These are phyloP conservation scores for Nematolebias whitei DNA, from an alignment of 2,113 vertebrate genomes.

Conservation along the genomic window DNA sequence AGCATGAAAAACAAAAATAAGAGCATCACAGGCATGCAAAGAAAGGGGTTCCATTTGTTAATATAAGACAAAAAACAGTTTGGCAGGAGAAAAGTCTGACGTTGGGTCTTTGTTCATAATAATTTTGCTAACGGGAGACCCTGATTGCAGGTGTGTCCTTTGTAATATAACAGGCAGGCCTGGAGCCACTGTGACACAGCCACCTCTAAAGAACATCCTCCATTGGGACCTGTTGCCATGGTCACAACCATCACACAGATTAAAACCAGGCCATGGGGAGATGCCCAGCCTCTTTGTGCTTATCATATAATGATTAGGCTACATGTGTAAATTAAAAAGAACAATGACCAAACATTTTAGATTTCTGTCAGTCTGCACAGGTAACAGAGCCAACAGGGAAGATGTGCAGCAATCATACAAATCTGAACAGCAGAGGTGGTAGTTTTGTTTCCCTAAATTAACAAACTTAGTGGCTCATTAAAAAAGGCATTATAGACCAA, in stretches of 20 bases:
- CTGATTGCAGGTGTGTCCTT: slow-evolving; percentile 17
- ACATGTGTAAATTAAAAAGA: slow-evolving; percentile 3
- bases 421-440: neutral
- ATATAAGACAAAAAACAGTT: neutral
- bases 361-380: slow-evolving; percentile 45
- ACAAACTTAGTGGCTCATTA: neutral
- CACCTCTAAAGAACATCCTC: slow-evolving; percentile 45
- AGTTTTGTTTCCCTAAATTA: neutral
- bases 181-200: slow-evolving; percentile 34
- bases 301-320: slow-evolving; percentile 43
- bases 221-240: slow-evolving; percentile 73
- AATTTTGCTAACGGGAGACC: neutral
- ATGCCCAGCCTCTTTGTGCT: slow-evolving; percentile 35
- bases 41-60: neutral
- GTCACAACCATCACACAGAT: slow-evolving; percentile 75
- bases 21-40: neutral
- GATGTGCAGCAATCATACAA: neutral
- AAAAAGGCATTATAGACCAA: neutral
- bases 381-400: neutral
- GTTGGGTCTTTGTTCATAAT: neutral
- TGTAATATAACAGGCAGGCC: slow-evolving; percentile 10
- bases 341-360: slow-evolving; percentile 44
- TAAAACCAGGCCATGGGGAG: slow-evolving; percentile 55
- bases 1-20: neutral
- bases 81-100: neutral